Evolutionary conservation across 2,797 vertebrate species (phyloP), one percentile per base, ranked within the genome.

Genomic region (Euthynnus affinis): DNA sequence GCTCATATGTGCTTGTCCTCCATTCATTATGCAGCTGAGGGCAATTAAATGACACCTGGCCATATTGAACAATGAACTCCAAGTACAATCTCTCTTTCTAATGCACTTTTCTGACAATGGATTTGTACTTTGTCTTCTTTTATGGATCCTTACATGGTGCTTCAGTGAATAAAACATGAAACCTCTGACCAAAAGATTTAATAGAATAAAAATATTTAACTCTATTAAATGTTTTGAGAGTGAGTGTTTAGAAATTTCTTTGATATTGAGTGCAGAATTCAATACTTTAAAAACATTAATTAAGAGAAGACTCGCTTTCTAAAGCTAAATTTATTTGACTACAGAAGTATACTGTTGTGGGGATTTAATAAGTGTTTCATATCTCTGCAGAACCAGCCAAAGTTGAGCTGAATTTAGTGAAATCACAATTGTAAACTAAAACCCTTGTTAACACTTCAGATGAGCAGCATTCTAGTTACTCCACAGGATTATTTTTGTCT

Each of bases 11-110:
- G 27, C 37, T 27, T 46, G 3, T 60, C 22, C 20, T 57, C 22
- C 51, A 58, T 53, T 58, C 63, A 56, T 61, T 20, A 37, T 57
- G 25, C 78, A 84, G 80, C 80, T 76, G 34, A 65, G 44, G 59
- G 58, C 65, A 75, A 82, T 88, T 68, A 90, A 85, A 83, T 27
- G 49, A 76, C 87, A 90, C 70, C 80, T 84, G 76, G 83, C 22
- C 23, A 59, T 23, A 34, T 18, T 65, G 59, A 49, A 63, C 51
- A 23, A n/a, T 53, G 55, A 71, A 42, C 20, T 59, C 44, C n/a
- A 65, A 55, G 46, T 46, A 48, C 34, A 59, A 63, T 29, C 56
- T 37, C 55, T 53, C 9, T 44, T 12, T 32, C 18, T 17, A 2
- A 40, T 7, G 48, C 18, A 15, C 5, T 53, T 65, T 63, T 46